phyloP scores from a whole-genome alignment of 2,113 vertebrate species.

The Rostratula benghalensis region DNA sequence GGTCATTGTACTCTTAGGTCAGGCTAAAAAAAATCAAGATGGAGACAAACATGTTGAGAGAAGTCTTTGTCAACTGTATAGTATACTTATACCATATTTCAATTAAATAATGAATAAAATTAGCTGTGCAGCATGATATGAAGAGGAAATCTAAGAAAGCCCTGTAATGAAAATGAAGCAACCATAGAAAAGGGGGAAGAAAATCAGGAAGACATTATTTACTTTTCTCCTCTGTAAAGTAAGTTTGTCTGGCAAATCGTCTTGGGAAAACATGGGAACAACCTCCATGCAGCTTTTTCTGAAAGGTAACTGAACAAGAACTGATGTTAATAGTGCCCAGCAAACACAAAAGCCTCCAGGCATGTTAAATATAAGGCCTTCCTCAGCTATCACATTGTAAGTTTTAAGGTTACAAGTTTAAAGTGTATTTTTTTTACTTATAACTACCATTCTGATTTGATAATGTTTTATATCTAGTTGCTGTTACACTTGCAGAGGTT shows the following conservation, averaged over 20 bases:
- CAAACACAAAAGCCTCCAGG: neutral
- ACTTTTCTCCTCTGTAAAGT: neutral
- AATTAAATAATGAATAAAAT: neutral
- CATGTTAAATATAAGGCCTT: neutral
- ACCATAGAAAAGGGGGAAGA: accelerated
- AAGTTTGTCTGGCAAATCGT: neutral
- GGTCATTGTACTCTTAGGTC: neutral
- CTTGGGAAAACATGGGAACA: neutral
- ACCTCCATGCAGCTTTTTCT: neutral
- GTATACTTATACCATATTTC: neutral
- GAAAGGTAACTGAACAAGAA: neutral
- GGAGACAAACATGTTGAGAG: neutral
- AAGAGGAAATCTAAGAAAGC: neutral
- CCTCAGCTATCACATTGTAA: neutral
- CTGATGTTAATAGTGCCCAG: neutral
- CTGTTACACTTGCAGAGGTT: neutral
- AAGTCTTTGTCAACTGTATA: neutral
- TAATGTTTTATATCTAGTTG: neutral
- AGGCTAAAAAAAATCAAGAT: neutral
- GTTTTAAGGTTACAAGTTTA: neutral
- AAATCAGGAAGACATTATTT: neutral
- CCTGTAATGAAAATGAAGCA: neutral
- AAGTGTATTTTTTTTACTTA: neutral
- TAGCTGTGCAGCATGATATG: neutral
- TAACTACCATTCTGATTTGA: neutral